Conservation (phyloP, 2,888 invertebrate species). For the Tenthredo livida region DNA sequence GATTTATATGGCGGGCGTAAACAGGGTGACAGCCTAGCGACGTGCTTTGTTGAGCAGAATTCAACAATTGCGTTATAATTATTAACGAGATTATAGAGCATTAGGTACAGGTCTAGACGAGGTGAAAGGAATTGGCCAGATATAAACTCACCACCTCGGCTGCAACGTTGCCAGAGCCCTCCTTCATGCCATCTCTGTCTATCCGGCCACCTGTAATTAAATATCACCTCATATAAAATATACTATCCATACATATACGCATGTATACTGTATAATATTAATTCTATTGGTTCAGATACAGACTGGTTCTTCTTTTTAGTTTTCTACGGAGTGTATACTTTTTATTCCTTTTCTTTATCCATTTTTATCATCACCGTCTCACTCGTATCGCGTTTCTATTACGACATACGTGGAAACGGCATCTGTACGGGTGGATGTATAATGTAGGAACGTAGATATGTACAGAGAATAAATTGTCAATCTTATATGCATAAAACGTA, state of each 20-base stretch:
- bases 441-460: background rate
- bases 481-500: background rate
- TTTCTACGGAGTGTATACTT: too few relatives aligned
- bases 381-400: background rate
- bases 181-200: constrained; percentile 77
- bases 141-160: constrained; percentile 75
- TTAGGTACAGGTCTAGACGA: background rate
- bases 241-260: background rate
- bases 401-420: background rate
- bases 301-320: background rate
- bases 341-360: background rate
- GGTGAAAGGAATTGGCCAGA: constrained; percentile 33
- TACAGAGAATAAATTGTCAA: background rate
- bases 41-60: background rate
- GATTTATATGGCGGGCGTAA: background rate
- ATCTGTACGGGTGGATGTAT: background rate
- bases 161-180: constrained; percentile 76
- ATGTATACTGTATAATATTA: background rate
- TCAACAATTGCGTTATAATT: background rate
- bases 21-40: background rate
- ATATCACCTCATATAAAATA: constrained; percentile 42
- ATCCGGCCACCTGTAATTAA: constrained; percentile 72
- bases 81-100: constrained; percentile 15
- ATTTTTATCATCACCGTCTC: background rate
- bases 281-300: background rate